Conservation (phyloP, 2,888 invertebrate species). For the Lamellibrachia satsuma region DNA sequence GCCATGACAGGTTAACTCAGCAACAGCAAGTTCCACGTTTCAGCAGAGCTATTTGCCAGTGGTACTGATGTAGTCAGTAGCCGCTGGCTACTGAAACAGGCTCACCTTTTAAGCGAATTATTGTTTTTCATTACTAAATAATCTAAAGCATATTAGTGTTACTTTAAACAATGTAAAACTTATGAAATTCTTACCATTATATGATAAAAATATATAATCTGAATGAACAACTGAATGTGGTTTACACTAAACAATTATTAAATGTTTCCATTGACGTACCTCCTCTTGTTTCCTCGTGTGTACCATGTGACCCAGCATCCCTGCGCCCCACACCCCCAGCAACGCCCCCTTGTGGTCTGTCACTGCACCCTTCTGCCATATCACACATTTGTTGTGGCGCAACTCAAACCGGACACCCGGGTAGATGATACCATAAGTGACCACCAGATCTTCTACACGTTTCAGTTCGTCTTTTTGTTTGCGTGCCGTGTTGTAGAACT, state of each 20-base stretch:
- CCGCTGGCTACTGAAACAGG: no score
- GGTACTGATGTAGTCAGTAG: no score
- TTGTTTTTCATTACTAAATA: no score
- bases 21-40: no score
- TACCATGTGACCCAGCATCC: conserved; percentile 25
- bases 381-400: conserved; percentile 66
- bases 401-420: conserved; percentile 69
- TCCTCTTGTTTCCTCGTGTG: conserved; percentile 31
- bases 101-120: no score
- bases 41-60: no score
- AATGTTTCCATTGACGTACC: conserved; percentile 36
- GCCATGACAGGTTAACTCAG: no score
- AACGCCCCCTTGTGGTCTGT: conserved; percentile 47
- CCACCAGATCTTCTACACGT: conserved; percentile 68
- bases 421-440: conserved; percentile 69
- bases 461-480: conserved; percentile 69
- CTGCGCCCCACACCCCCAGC: conserved; percentile 47
- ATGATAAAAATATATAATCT: no score
- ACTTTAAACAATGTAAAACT: no score
- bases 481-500: conserved; percentile 67
- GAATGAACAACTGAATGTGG: background rate
- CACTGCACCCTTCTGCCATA: conserved; percentile 68
- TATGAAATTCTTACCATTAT: no score
- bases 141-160: no score
- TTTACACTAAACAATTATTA: background rate